Evolutionary conservation across 2,888 invertebrate species (phyloP).

Genomic region (Thera britannica): DNA sequence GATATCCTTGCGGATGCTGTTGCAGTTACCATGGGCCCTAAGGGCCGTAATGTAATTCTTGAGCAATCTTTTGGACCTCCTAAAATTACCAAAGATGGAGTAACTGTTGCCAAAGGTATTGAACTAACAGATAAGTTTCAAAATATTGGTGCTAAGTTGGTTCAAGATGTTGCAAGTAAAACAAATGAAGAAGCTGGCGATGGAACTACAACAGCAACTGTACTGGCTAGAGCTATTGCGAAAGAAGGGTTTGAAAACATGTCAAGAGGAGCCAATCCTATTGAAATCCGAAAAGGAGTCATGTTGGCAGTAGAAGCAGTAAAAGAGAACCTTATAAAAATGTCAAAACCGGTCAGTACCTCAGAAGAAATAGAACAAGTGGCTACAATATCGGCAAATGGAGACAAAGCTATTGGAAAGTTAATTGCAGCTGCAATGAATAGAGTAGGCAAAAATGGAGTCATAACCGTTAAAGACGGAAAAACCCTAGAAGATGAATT

Average conservation of each 20-base stretch:
- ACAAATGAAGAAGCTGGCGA: slow-evolving; percentile 99
- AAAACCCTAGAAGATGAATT: slow-evolving; percentile 98
- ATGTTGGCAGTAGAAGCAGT: slow-evolving; percentile 98
- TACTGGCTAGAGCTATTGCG: slow-evolving; percentile 98
- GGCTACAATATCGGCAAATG: slow-evolving; percentile 99
- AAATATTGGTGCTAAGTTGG: slow-evolving; percentile 98
- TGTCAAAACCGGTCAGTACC: slow-evolving; percentile 96
- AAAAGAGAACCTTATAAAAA: slow-evolving; percentile 91
- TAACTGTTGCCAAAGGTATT: slow-evolving; percentile 98
- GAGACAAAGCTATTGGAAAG: slow-evolving; percentile 94
- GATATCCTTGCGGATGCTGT: slow-evolving; percentile 99
- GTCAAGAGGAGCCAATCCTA: slow-evolving; percentile 97
- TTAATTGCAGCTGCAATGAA: slow-evolving; percentile 98
- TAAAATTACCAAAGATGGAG: slow-evolving; percentile 99
- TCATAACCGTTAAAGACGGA: slow-evolving; percentile 99
- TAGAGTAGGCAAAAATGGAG: slow-evolving; percentile 97
- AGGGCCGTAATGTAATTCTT: slow-evolving; percentile 98
- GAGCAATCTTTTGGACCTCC: slow-evolving; percentile 99
- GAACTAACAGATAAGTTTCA: slow-evolving; percentile 99
- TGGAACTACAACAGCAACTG: slow-evolving; percentile 99
- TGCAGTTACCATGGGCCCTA: slow-evolving; percentile 99
- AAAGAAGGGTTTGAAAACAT: slow-evolving; percentile 99
- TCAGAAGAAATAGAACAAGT: slow-evolving; percentile 99
- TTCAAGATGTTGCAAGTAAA: slow-evolving; percentile 99
- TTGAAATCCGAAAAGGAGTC: slow-evolving; percentile 95